Evolutionary conservation across 1,140 invertebrate species (phyloP).

Genomic region (Halictus rubicundus): DNA sequence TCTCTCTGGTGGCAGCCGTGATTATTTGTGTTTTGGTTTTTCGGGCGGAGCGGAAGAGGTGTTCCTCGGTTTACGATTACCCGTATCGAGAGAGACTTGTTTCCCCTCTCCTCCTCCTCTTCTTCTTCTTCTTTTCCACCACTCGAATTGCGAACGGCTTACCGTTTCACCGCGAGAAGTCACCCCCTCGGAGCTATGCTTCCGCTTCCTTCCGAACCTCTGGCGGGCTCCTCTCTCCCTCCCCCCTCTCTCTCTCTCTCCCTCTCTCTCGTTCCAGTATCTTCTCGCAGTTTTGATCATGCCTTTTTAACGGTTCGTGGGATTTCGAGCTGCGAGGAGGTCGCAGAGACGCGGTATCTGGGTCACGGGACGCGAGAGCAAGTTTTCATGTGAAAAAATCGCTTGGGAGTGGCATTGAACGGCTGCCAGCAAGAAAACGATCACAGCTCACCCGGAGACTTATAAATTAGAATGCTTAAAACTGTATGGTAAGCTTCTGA

Average conservation of each 20-base stretch:
- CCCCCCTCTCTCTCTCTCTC: not conserved
- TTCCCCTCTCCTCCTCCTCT: constrained; percentile 29
- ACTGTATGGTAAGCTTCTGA: too few species aligned
- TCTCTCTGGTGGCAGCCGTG: constrained; percentile 40
- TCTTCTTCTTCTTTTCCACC: too few species aligned
- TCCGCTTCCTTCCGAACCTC: not conserved
- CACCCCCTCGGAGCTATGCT: constrained; percentile 29
- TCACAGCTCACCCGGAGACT: too few species aligned
- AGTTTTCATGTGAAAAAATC: too few species aligned
- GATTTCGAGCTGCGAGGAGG: too few species aligned
- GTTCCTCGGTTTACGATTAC: constrained; percentile 66
- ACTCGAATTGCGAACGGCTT: not conserved
- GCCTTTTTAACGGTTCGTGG: too few species aligned
- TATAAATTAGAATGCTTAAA: too few species aligned
- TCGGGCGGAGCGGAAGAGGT: constrained; percentile 74
- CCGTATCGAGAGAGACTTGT: constrained; percentile 60
- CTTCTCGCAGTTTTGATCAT: not conserved
- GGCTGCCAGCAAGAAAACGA: too few species aligned
- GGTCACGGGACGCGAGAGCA: too few species aligned
- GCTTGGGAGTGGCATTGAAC: too few species aligned
- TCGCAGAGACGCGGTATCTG: too few species aligned
- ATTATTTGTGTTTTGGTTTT: constrained; percentile 80
- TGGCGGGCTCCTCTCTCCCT: too few species aligned
- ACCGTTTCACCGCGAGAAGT: constrained; percentile 65
- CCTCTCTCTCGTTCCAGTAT: not conserved